Base-by-base conservation (phyloP, 2,888 invertebrate species). In the Leucophora obtusa region DNA sequence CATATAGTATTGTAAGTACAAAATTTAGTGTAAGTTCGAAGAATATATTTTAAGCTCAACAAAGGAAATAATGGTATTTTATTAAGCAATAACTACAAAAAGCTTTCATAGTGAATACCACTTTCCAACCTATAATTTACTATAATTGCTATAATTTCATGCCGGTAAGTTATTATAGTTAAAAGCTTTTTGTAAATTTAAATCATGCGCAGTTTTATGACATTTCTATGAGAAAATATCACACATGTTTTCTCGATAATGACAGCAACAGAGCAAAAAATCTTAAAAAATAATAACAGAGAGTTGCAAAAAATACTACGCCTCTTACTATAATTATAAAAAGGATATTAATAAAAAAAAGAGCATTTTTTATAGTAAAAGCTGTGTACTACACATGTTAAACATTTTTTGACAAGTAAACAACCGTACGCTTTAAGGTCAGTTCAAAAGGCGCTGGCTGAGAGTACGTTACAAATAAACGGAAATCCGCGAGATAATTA, bases 391-490 rank as follows among this genome's bases (percentile, higher is more conserved):
- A 70, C 56, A 50, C 59, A 66, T 72, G 54, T 68, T 72, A 71
- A 54, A 14, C 10, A 38, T 11, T 47, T 66, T 72, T 75, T 71
- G 79, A 75, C 72, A 76, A 72, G 74, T 79, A 72, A 53, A 43
- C 72, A 80, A 63, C 14, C 43, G 24, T n/a, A 28, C 56, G 35
- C 60, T 54, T 59, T 80, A 74, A 83, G 79, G 84, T 87, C 85
- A 87, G 87, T 87, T 85, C 84, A 85, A 84, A 83, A 86, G 85
- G 86, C 86, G 85, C 85, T 85, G 84, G 84, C 86, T 84, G 82
- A 84, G 84, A 83, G 82, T 83, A 85, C 86, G 85, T 83, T 84
- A 82, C 84, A 11, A 66, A 63, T 35, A 54, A 54, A 71, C 75
- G 71, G 79, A 63, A 62, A 59, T 58, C 54, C 60, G 54, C 60